These are phyloP conservation scores for Forbesichthys papilliferus DNA, from an alignment of 2,113 vertebrate genomes.

Conservation along the genomic window DNA sequence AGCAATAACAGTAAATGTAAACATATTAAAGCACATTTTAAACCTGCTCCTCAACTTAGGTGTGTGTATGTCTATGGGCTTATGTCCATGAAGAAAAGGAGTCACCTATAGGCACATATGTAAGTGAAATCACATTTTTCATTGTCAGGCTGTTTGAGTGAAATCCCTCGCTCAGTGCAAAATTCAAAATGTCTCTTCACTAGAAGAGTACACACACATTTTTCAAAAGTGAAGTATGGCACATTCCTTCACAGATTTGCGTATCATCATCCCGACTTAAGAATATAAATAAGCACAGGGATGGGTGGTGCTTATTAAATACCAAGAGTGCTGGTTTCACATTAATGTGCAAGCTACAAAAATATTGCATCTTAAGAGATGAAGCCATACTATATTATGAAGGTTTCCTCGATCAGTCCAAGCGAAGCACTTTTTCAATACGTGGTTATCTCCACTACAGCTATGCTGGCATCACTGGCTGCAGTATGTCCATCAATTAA, in stretches of 20 bases:
- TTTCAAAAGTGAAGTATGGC: background rate
- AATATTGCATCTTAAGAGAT: slow-evolving; percentile 18
- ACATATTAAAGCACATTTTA: too few species aligned
- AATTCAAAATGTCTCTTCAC: too few species aligned
- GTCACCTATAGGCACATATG: too few species aligned
- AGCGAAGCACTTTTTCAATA: background rate
- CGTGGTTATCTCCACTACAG: slow-evolving; percentile 16
- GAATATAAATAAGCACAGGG: background rate
- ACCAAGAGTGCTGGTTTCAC: background rate
- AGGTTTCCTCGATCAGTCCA: background rate
- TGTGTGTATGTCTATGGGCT: too few species aligned
- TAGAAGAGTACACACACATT: too few species aligned
- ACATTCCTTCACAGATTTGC: background rate
- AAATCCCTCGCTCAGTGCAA: too few species aligned
- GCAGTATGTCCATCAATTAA: background rate
- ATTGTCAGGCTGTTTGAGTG: too few species aligned
- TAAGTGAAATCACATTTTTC: too few species aligned
- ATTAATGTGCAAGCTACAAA: slow-evolving; percentile 7
- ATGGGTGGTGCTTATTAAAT: background rate
- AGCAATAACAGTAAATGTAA: too few species aligned
- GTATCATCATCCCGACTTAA: background rate
- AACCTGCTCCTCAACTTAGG: too few species aligned
- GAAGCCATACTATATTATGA: background rate
- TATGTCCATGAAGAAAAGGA: too few species aligned
- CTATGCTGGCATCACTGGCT: background rate